phyloP scores from a whole-genome alignment of 2,888 invertebrate species.

The Drosophila algonquin region DNA sequence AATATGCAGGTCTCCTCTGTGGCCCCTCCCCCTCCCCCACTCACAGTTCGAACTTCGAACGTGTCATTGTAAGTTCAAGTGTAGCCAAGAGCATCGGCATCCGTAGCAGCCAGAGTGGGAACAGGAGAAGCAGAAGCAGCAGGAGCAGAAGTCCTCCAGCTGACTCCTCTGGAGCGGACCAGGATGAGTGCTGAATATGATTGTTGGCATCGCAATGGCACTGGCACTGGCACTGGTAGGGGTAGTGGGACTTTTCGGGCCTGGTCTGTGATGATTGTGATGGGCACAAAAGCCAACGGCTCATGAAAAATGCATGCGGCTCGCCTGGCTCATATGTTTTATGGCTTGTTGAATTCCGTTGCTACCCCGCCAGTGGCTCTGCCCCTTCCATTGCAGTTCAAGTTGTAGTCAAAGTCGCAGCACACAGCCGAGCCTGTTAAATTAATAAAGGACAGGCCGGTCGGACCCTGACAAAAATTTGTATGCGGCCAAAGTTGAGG shows the following conservation, averaged over 20 bases:
- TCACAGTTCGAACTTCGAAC: conserved; percentile 63
- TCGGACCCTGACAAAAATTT: conserved; percentile 52
- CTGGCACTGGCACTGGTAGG: background rate
- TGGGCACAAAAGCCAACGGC: conserved; percentile 82
- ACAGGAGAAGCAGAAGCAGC: conserved; percentile 17
- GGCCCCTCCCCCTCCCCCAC: background rate
- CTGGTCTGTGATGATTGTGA: conserved; percentile 59
- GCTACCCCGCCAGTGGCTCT: conserved; percentile 15
- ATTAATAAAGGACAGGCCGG: conserved; percentile 74
- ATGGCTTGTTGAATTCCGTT: conserved; percentile 82
- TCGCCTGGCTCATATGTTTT: conserved; percentile 80
- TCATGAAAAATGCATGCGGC: conserved; percentile 82
- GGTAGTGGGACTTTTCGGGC: conserved; percentile 21
- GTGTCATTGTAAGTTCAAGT: conserved; percentile 79
- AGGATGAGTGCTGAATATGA: conserved; percentile 36
- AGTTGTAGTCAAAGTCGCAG: conserved; percentile 74
- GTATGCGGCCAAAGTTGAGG: conserved; percentile 66
- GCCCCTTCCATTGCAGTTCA: conserved; percentile 55
- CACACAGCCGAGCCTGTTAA: conserved; percentile 68
- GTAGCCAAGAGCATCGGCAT: conserved; percentile 51
- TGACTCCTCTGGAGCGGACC: conserved; percentile 39
- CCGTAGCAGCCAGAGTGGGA: conserved; percentile 10
- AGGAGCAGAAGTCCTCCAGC: conserved; percentile 33
- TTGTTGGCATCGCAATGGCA: conserved; percentile 22
- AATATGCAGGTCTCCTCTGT: conserved; percentile 51